Percentiles rank a stretch among this genome's conserved stretches.
phyloP scores from a whole-genome alignment of 2,888 invertebrate species.

The Sminthurinus aureus region DNA sequence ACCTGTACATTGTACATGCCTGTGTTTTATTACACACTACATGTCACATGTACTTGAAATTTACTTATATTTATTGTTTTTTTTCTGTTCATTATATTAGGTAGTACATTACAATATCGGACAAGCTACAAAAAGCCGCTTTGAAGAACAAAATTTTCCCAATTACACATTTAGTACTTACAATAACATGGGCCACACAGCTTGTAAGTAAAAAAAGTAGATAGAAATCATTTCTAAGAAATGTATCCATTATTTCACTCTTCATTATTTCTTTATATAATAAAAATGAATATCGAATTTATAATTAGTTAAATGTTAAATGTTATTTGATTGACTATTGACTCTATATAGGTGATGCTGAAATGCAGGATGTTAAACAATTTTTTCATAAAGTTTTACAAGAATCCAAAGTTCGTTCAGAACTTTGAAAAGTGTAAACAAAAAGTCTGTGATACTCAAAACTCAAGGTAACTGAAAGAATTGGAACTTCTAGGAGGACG shows the following conservation, averaged over 20 bases:
- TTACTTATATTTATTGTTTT: too few species aligned
- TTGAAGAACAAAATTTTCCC: slow-evolving; percentile 33
- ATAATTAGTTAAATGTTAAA: too few species aligned
- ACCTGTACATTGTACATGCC: too few species aligned
- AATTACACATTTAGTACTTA: slow-evolving; percentile 41
- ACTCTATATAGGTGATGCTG: background rate
- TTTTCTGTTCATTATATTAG: too few species aligned
- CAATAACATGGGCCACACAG: slow-evolving; percentile 41
- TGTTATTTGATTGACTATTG: too few species aligned
- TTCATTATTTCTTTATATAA: too few species aligned
- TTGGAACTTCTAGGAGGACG: background rate
- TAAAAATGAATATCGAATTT: too few species aligned
- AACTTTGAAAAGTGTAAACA: background rate
- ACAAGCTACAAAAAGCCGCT: slow-evolving; percentile 11
- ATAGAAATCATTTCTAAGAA: too few species aligned
- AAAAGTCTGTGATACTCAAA: background rate
- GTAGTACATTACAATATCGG: slow-evolving; percentile 72
- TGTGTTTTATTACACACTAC: too few species aligned
- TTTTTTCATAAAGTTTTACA: slow-evolving; percentile 36
- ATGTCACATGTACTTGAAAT: too few species aligned
- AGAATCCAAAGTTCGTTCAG: slow-evolving; percentile 24
- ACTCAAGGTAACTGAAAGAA: background rate
- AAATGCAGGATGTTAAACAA: slow-evolving; percentile 37
- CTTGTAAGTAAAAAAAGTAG: background rate
- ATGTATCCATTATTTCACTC: too few species aligned